These are phyloP conservation scores for Gambelia wislizenii DNA, from an alignment of 2,797 vertebrate genomes.

Conservation along the genomic window DNA sequence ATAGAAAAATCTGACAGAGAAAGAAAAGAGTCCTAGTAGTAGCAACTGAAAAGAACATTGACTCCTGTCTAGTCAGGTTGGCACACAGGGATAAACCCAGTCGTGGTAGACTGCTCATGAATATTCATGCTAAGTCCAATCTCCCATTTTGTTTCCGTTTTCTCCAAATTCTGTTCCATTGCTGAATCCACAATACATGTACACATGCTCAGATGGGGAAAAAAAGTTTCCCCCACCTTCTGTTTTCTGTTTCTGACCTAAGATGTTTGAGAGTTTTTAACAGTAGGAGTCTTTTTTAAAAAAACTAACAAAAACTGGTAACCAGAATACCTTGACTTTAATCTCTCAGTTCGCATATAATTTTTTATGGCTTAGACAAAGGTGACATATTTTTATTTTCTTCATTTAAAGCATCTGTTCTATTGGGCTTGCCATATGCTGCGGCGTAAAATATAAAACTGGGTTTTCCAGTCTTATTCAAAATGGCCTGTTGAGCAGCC, in stretches of 20 bases:
- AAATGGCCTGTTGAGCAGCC: background rate
- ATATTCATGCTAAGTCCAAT: no score
- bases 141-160: slow-evolving; percentile 66
- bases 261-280: slow-evolving; percentile 59
- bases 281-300: slow-evolving; percentile 58
- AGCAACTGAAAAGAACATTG: no score
- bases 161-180: slow-evolving; percentile 40
- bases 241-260: slow-evolving; percentile 57
- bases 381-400: slow-evolving; percentile 46
- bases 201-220: slow-evolving; percentile 59
- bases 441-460: background rate
- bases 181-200: background rate
- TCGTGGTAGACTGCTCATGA: no score
- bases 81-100: no score
- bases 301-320: slow-evolving; percentile 72
- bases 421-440: background rate
- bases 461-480: slow-evolving; percentile 31
- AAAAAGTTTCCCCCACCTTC: slow-evolving; percentile 77
- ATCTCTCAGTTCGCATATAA: slow-evolving; percentile 44
- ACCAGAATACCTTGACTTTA: slow-evolving; percentile 73
- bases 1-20: no score
- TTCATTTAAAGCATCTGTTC: slow-evolving; percentile 48
- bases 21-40: no score
- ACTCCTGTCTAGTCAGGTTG: no score
- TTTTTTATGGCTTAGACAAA: slow-evolving; percentile 53